A percentile compares a stretch with the other conserved stretches of the same genome.
Evolutionary conservation across 1,140 invertebrate genomes (phyloP).

Genomic region (Ceratina australensis): DNA sequence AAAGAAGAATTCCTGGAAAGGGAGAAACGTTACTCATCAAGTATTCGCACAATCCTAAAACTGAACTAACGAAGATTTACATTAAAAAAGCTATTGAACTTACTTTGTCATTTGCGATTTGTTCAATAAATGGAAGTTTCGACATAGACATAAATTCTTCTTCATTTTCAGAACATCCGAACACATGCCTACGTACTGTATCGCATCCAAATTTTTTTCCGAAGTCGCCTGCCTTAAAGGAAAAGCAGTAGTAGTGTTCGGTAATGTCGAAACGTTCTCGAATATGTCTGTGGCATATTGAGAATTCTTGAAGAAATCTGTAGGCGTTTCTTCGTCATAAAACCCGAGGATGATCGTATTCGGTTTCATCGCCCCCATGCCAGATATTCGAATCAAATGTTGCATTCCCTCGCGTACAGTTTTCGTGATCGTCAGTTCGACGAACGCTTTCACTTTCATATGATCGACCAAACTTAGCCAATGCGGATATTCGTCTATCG

Average conservation of each 20-base stretch:
- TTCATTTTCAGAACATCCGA: constrained; percentile 92
- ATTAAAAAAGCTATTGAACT: constrained; percentile 51
- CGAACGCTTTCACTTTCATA: constrained; percentile 97
- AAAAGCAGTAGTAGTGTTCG: constrained; percentile 71
- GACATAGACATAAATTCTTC: constrained; percentile 96
- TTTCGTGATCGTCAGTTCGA: constrained; percentile 94
- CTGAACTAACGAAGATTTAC: too few species aligned
- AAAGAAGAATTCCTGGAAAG: constrained; percentile 80
- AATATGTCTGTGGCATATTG: constrained; percentile 74
- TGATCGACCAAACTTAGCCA: constrained; percentile 95
- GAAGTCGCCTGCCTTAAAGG: constrained; percentile 70
- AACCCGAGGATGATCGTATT: constrained; percentile 97
- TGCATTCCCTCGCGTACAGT: constrained; percentile 93
- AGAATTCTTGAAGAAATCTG: constrained; percentile 86
- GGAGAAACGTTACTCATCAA: constrained; percentile 11
- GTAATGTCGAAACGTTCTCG: constrained; percentile 69
- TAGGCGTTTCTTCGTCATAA: constrained; percentile 87
- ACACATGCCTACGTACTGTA: constrained; percentile 94
- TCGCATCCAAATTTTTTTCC: constrained; percentile 72
- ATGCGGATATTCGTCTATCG: constrained; percentile 87
- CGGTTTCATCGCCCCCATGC: constrained; percentile 99
- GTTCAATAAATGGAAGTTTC: constrained; percentile 93
- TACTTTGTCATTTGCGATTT: constrained; percentile 86
- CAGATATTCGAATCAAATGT: constrained; percentile 94
- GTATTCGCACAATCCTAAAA: too few species aligned